Base-by-base conservation (phyloP, 2,113 vertebrate genomes). In the Pipra filicauda region DNA sequence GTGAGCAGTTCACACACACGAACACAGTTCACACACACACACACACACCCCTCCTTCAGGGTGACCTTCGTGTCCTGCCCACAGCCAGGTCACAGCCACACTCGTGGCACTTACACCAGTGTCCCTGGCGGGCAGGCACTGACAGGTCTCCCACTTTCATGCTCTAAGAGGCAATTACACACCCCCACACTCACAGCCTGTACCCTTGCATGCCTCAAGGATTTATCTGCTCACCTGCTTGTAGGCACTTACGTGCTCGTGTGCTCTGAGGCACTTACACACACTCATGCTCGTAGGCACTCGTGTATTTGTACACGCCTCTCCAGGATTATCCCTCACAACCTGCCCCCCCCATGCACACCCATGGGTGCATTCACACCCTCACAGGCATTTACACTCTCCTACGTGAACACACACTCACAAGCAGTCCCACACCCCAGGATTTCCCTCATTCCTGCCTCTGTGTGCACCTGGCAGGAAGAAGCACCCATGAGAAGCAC, bases 391-490 rank as follows among this genome's bases (percentile, higher is more conserved):
- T 83, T 91, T 73, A 43, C 43, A 19, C 52, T 55, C 19, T 35
- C 41, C 16, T 33, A 0, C 3, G 0, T 13, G 24, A 35, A 22
- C 8, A 9, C 33, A 46, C 22, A 9, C 69, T 69, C 6, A 1
- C 20, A 23, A 54, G 37, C 26, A 23, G 35, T 72, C 27, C 12
- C 15, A 31, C 54, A 31, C 22, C 24, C 28, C 20, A 10, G 9
- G 41, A 12, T 37, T 61, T 59, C 59, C 26, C 58, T 84, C 12
- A 4, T 55, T 69, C 31, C 59, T 73, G 35, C 72, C 72, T 83
- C 3, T 44, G 5, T 21, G 21, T 48, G n/a, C 39, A 6, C 80
- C 52, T 41, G 31, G n/a, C 39, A 46, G 54, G n/a, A 69, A 30
- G 70, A 74, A 41, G 27, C 44, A 52, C 39, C 35, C 6, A 3